Evolutionary conservation across 2,888 invertebrate genomes (phyloP), one percentile per base, ranked within the genome.

Genomic region (Phlogophora meticulosa): DNA sequence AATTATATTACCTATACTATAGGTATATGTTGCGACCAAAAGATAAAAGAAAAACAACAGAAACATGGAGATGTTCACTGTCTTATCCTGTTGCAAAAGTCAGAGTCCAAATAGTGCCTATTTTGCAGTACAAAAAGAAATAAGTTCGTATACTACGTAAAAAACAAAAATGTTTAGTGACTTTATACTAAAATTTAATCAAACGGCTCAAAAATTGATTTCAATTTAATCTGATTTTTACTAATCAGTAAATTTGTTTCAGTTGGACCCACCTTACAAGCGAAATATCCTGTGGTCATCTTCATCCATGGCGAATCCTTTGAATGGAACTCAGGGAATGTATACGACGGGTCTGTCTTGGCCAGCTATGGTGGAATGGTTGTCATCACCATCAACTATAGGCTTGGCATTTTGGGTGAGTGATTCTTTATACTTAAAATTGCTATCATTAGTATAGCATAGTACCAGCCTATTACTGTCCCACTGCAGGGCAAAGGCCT

Each of bases 261-360:
- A 97, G 93, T 97, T 92, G 86, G 97, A 90, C 92, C 95, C 46
- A 95, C 94, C 1, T 87, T 94, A 4, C 89, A 93, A 72, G 96
- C 96, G 36, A 97, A 96, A 84, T 97, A 97, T 90, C 98, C 99
- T 0, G 98, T 99, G 10, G 97, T 99, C 90, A 97, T 99, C 61
- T 99, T 98, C 94, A 97, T 99, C 80, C 99, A 99, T 86, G 99
- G 99, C 0, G 99, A 99, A 90, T 98, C 98, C 5, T 99, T 98
- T 91, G 98, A 98, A 88, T 99, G 98, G 98, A 99, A 99, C 91
- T 98, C 99, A 56, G 99, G 99, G 77, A 99, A 99, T 93, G 98
- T 99, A 7, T 99, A 99, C 95, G 99, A 99, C 91, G 99, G 99
- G 63, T 98, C 98, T 76, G 98, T 99, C 52, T 96, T 99, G 73